These are phyloP conservation scores for Corvus hawaiiensis DNA, from an alignment of 2,113 vertebrate genomes.

Conservation along the genomic window DNA sequence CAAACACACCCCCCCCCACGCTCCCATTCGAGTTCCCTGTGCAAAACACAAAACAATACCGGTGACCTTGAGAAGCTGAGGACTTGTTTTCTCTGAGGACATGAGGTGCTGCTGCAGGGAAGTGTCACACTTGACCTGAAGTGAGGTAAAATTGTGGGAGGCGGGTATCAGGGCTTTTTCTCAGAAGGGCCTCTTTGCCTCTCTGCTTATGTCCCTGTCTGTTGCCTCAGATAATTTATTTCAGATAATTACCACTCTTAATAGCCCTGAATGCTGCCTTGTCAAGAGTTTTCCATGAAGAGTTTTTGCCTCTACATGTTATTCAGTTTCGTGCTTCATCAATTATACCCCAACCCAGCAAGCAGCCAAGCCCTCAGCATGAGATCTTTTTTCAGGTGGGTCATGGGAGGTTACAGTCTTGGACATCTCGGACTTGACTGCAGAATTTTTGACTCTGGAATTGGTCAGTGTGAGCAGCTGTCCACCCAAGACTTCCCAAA, in stretches of 20 bases:
- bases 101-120: neutral
- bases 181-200: neutral
- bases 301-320: neutral
- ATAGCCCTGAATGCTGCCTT: neutral
- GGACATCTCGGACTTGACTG: neutral
- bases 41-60: neutral
- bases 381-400: neutral
- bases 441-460: neutral
- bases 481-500: neutral
- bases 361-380: neutral
- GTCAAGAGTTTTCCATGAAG: neutral
- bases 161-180: neutral
- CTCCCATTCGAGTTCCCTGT: neutral
- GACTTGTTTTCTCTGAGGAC: neutral
- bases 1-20: neutral
- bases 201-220: neutral
- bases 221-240: neutral
- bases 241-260: neutral
- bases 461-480: neutral
- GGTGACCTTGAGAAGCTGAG: neutral
- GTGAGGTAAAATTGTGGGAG: neutral
- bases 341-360: neutral
- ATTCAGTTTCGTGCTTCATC: neutral
- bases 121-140: constrained; percentile 7
- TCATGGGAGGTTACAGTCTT: neutral